Conservation (phyloP, 1,140 invertebrate genomes). For the Tyrophagus putrescentiae region DNA sequence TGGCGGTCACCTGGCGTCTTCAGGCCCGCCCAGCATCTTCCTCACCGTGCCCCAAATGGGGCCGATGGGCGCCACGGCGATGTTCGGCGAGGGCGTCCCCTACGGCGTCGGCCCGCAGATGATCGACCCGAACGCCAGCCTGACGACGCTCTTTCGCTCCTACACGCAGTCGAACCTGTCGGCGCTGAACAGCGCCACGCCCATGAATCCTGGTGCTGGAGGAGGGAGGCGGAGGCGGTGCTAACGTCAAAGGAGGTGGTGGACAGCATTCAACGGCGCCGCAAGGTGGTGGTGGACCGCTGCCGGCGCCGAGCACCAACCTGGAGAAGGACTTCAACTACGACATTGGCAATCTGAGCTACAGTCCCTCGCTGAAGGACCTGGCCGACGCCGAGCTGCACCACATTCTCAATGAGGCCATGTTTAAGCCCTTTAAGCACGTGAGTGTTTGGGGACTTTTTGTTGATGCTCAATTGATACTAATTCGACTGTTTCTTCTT, state of each 20-base stretch:
- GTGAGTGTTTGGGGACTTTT: constrained; percentile 47
- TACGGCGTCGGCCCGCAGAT: constrained; percentile 38
- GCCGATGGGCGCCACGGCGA: constrained; percentile 42
- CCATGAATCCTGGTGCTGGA: no score
- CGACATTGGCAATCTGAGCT: constrained; percentile 80
- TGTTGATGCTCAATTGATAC: constrained; percentile 13
- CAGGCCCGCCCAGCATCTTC: background rate
- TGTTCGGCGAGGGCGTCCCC: background rate
- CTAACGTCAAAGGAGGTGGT: no score
- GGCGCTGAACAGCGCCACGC: background rate
- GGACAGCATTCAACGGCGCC: no score
- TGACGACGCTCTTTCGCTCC: constrained; percentile 73
- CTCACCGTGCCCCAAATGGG: background rate
- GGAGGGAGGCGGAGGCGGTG: background rate
- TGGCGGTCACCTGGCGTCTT: background rate
- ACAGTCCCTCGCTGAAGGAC: constrained; percentile 77
- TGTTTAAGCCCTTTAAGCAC: constrained; percentile 70
- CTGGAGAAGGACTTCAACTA: constrained; percentile 52
- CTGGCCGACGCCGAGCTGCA: constrained; percentile 80
- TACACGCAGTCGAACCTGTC: constrained; percentile 41
- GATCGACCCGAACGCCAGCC: constrained; percentile 47
- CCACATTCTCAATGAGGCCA: constrained; percentile 73
- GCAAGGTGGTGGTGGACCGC: background rate
- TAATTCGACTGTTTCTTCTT: constrained; percentile 10
- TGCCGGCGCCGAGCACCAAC: background rate